Conservation (phyloP, 1,140 invertebrate genomes). For the Calycopis cecrops region DNA sequence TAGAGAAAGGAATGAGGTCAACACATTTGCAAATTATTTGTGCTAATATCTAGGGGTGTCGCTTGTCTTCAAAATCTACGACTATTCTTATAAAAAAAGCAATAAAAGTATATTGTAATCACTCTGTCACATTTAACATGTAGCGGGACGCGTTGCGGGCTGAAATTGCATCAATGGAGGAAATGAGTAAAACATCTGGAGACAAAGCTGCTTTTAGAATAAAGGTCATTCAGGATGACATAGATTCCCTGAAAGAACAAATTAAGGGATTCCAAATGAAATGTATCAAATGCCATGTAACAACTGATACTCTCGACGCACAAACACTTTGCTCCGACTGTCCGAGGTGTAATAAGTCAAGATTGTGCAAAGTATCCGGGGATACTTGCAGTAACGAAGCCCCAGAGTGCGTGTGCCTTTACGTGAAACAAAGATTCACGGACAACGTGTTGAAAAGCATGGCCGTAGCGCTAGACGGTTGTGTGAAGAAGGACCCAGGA, state of each 20-base stretch:
- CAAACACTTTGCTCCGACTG: conserved; percentile 55
- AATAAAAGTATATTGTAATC: no score
- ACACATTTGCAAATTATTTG: no score
- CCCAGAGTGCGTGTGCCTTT: conserved; percentile 54
- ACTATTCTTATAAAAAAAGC: no score
- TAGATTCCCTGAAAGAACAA: conserved; percentile 40
- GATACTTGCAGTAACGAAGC: conserved; percentile 39
- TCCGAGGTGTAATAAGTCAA: conserved; percentile 46
- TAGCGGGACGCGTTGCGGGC: no score
- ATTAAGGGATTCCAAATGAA: conserved; percentile 37
- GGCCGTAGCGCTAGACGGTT: conserved; percentile 52
- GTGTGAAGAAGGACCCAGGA: conserved; percentile 39
- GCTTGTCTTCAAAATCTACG: no score
- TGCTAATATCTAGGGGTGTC: no score
- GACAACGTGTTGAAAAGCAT: conserved; percentile 66
- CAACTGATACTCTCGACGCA: conserved; percentile 43
- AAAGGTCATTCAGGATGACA: conserved; percentile 40
- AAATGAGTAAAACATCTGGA: conserved; percentile 42
- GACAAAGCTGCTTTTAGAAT: conserved; percentile 48
- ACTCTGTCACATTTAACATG: no score
- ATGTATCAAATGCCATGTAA: conserved; percentile 50
- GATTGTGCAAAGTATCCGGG: conserved; percentile 38
- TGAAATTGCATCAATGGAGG: no score
- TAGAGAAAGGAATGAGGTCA: no score
- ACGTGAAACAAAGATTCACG: conserved; percentile 53